These are phyloP conservation scores for Empidonax alnorum DNA, from an alignment of 2,113 vertebrate species.

Conservation along the genomic window DNA sequence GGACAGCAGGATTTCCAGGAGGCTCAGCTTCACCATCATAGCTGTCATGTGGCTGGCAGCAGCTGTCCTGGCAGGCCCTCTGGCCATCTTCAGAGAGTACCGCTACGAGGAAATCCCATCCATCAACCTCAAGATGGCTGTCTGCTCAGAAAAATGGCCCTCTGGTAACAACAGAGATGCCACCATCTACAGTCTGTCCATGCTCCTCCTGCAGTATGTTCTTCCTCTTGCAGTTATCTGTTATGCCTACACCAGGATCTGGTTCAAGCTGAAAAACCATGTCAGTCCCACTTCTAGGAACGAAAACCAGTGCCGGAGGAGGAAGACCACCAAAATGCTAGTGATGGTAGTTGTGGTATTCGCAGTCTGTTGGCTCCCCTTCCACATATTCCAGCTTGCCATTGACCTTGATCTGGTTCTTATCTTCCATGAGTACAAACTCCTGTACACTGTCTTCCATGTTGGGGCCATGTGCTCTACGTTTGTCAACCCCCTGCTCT, in stretches of 20 bases:
- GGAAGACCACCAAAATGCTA: constrained; percentile 92
- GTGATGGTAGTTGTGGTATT: constrained; percentile 90
- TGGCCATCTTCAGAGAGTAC: constrained; percentile 92
- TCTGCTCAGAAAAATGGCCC: constrained; percentile 93
- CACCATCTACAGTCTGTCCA: constrained; percentile 91
- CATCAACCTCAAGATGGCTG: constrained; percentile 84
- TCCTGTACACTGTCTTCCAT: constrained; percentile 90
- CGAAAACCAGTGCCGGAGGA: constrained; percentile 82
- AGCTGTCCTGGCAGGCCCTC: constrained; percentile 84
- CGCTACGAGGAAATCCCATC: constrained; percentile 85
- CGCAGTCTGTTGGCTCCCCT: constrained; percentile 88
- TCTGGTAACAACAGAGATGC: constrained; percentile 83
- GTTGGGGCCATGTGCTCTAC: constrained; percentile 93
- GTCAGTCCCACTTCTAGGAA: constrained; percentile 84
- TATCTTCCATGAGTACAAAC: constrained; percentile 88
- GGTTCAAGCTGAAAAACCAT: constrained; percentile 91
- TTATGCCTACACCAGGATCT: constrained; percentile 91
- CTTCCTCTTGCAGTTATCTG: constrained; percentile 87
- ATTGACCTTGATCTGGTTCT: constrained; percentile 88
- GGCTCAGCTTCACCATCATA: constrained; percentile 85
- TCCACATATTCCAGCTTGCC: constrained; percentile 89
- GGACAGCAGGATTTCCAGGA: constrained; percentile 84
- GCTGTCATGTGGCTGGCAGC: constrained; percentile 83
- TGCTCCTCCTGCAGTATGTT: constrained; percentile 90
- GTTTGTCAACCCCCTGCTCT: constrained; percentile 89